Evolutionary conservation across 2,797 vertebrate genomes (phyloP), one percentile per base, ranked within the genome.

Genomic region (Poecile montanus): DNA sequence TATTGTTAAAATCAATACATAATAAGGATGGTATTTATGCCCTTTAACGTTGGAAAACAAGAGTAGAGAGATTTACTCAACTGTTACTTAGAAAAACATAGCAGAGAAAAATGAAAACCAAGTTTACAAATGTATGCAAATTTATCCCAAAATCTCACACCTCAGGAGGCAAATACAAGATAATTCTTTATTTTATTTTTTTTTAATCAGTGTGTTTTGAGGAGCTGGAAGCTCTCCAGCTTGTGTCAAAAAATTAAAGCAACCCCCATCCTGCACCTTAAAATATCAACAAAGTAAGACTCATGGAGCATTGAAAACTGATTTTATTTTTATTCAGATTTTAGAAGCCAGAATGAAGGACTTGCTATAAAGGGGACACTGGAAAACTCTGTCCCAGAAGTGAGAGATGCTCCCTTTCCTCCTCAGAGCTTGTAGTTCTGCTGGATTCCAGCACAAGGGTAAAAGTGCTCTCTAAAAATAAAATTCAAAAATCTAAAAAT

Each of bases 1-100:
- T 30, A 3, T 48, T 56, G 9, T 15, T 85, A 19, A 63, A 75
- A 51, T 48, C n/a, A 27, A 18, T 9, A 6, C 0, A 0, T 54
- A 22, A 11, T 14, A 32, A 67, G 19, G 27, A n/a, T 26, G 50
- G 19, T 7, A 7, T 74, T 74, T 67, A 18, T 40, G 16, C 9
- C 4, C 2, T 60, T 40, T 4, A 21, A 27, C 34, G 82, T 47
- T 54, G 73, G 47, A 29, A 89, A 68, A 44, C 17, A 86, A 21
- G 13, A 56, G 22, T 4, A 54, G 29, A 53, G 76, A 88, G 9
- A 70, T 45, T 70, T 70, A 56, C 4, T 58, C 30, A 62, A 13
- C 5, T 38, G 19, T 47, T 21, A 25, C 4, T 65, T 38, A 30
- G 51, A 42, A 89, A 82, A 62, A 65, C 9, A 21, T 13, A 50